These are phyloP conservation scores for Cranoglanis bouderius DNA, from an alignment of 2,113 vertebrate genomes.

Conservation along the genomic window DNA sequence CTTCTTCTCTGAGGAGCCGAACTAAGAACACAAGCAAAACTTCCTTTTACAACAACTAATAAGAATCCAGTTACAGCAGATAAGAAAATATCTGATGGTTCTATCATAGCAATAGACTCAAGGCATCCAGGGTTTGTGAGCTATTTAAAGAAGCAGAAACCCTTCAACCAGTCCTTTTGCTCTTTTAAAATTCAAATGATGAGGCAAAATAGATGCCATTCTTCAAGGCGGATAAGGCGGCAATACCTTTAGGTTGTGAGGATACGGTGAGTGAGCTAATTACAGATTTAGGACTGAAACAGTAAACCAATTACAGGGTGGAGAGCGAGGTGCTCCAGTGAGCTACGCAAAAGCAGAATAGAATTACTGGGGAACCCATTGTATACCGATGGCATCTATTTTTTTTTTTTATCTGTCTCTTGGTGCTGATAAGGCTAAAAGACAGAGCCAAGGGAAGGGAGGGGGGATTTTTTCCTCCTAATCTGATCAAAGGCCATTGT, in stretches of 20 bases:
- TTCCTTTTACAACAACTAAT: slow-evolving; percentile 13
- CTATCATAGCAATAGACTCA: background rate
- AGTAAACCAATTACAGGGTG: slow-evolving; percentile 66
- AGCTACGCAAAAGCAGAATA: slow-evolving; percentile 62
- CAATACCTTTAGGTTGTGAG: slow-evolving; percentile 60
- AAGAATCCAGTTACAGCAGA: slow-evolving; percentile 10
- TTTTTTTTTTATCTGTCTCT: slow-evolving; percentile 62
- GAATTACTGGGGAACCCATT: slow-evolving; percentile 64
- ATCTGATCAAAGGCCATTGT: slow-evolving; percentile 82
- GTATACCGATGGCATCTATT: slow-evolving; percentile 71
- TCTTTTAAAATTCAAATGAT: slow-evolving; percentile 40
- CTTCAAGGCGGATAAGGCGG: slow-evolving; percentile 59
- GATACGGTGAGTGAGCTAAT: slow-evolving; percentile 65
- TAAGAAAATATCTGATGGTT: slow-evolving; percentile 36
- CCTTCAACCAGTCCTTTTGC: slow-evolving; percentile 17
- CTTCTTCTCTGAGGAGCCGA: slow-evolving; percentile 62
- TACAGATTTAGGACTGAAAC: slow-evolving; percentile 69
- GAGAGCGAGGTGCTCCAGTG: slow-evolving; percentile 61
- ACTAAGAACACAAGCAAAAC: slow-evolving; percentile 23
- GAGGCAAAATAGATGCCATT: slow-evolving; percentile 50
- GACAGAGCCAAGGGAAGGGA: slow-evolving; percentile 62
- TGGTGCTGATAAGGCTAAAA: slow-evolving; percentile 69
- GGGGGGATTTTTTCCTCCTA: slow-evolving; percentile 60
- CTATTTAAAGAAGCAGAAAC: background rate
- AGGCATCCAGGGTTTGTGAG: background rate